phyloP scores from a whole-genome alignment of 2,888 invertebrate genomes.

The Leptopilina syphax region DNA sequence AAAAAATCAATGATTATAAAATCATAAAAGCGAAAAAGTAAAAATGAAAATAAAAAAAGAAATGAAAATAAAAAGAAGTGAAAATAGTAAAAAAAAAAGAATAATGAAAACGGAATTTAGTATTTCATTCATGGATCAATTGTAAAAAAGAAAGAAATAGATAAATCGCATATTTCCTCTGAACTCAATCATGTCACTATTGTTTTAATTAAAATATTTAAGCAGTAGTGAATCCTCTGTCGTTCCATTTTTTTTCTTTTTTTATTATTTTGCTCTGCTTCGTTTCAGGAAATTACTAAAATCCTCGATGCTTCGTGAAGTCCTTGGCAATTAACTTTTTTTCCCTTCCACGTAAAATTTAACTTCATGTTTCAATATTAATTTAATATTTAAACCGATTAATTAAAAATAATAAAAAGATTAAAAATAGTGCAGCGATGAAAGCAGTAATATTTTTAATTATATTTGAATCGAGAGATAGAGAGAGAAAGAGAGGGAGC shows the following conservation, averaged over 20 bases:
- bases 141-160: background rate
- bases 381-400: slow-evolving; percentile 17
- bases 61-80: no score
- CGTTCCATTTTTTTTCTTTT: background rate
- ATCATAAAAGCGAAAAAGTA: no score
- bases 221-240: slow-evolving; percentile 4
- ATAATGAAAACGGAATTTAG: no score
- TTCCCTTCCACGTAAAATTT: background rate
- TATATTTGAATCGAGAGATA: no score
- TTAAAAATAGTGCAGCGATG: no score
- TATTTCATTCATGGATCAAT: background rate
- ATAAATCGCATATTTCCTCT: background rate
- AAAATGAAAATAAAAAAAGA: no score
- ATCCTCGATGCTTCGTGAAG: background rate
- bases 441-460: no score
- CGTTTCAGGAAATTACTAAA: slow-evolving; percentile 17
- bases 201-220: slow-evolving; percentile 20
- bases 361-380: slow-evolving; percentile 15
- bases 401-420: background rate
- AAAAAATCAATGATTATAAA: no score
- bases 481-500: no score
- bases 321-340: slow-evolving; percentile 19
- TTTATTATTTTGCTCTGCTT: slow-evolving; percentile 5
- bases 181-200: slow-evolving; percentile 10
- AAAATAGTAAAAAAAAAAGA: no score